Percentiles rank a stretch among this genome's conserved stretches.
Conservation (phyloP, 2,797 vertebrate genomes). For the Crossoptilon crossoptilon region DNA sequence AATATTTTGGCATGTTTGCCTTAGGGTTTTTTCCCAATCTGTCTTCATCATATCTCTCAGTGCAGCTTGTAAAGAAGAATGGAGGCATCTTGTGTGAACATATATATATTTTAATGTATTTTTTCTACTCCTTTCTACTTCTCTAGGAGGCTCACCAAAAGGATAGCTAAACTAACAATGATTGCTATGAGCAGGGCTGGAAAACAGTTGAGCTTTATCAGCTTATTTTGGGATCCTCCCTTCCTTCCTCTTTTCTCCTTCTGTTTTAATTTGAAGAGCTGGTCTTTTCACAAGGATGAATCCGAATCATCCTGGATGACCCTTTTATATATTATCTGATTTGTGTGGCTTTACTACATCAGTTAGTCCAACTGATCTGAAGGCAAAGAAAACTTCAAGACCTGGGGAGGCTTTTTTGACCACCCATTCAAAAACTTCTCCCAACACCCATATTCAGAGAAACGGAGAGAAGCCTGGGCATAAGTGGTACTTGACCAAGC, state of each 20-base stretch:
- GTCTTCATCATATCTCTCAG: not conserved
- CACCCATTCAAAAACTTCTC: not conserved
- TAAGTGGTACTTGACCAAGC: not conserved
- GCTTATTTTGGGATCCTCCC: not conserved
- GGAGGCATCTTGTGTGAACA: not conserved
- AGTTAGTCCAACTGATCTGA: not conserved
- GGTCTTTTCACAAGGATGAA: not conserved
- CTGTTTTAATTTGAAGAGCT: not conserved
- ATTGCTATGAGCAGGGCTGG: not conserved
- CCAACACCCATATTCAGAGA: not conserved
- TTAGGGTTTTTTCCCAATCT: not conserved
- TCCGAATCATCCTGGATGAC: not conserved
- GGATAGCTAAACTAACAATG: not conserved
- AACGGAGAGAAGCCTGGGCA: not conserved
- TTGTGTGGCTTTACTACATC: not conserved
- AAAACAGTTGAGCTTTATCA: constrained; percentile 1
- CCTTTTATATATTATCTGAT: not conserved
- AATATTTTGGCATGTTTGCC: not conserved
- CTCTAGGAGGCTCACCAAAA: not conserved
- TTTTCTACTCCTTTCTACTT: not conserved
- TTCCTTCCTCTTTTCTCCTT: not conserved
- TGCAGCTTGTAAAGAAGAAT: constrained; percentile 4
- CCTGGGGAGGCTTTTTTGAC: not conserved
- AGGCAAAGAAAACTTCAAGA: not conserved
- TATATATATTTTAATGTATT: not conserved